Base-by-base conservation (phyloP, 2,797 vertebrate species). In the Molothrus aeneus region DNA sequence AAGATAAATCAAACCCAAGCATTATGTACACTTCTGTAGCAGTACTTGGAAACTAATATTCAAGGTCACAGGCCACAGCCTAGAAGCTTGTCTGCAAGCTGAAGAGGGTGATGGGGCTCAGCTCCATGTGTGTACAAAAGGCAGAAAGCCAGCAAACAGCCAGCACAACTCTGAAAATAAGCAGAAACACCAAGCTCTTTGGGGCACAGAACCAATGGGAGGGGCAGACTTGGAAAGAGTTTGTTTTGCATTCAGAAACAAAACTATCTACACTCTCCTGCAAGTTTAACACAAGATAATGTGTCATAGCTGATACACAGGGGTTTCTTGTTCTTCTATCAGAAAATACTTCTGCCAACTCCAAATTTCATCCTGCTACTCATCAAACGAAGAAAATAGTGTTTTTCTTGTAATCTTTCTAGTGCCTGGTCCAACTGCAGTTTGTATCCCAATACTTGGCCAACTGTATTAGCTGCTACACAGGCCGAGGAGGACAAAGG, bases 121-220 rank as follows among this genome's bases (percentile, higher is more conserved):
- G 42, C 40, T 82, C 73, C 43, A 31, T 1, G 28, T 24, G 25
- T n/a, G 65, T 68, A 64, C 61, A 80, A 47, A 80, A 82, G 71
- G 60, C 83, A 94, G 68, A 68, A 80, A 47, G 38, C 36, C 86
- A 91, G 63, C 50, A 26, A 89, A 54, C 7, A 78, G 69, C 57
- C 86, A 94, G 74, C 42, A 68, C 18, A 22, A 43, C 70, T 82
- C 61, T 59, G 89, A 87, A 88, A 94, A 85, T 19, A 78, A 90
- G 72, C 78, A 92, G 84, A 54, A 85, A 80, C 88, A 85, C 38
- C 36, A 77, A 43, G 34, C 11, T 91, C 71, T 54, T 40, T 9
- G 47, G 72, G 82, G 66, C 87, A 93, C 26, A 56, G 72, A 69
- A 88, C n/a, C 59, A 82, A 6, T 6, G 45, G 59, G 75, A 93